Conservation (phyloP, 1,140 invertebrate genomes). For the Neodiprion pinetum region DNA sequence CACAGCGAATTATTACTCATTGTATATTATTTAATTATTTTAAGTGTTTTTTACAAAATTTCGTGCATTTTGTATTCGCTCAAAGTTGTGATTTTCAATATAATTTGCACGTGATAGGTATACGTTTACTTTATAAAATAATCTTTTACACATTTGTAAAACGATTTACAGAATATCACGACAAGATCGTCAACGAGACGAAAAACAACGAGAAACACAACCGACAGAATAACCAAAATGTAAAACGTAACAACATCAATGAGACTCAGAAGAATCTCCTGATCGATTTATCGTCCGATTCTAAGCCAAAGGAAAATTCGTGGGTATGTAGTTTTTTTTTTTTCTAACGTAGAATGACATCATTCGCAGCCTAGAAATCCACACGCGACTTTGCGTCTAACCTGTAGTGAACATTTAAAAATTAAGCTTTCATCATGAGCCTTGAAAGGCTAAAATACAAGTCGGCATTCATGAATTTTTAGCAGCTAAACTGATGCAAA, state of each 20-base stretch:
- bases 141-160: not conserved
- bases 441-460: not conserved
- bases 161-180: not conserved
- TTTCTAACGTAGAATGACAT: too few relatives aligned
- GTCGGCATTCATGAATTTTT: slow-evolving; percentile 6
- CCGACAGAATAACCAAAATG: slow-evolving; percentile 28
- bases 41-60: too few relatives aligned
- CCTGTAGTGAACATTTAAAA: not conserved
- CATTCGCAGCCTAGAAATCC: too few relatives aligned
- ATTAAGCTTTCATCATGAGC: slow-evolving; percentile 3
- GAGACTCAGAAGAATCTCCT: slow-evolving; percentile 46
- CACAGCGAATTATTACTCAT: too few relatives aligned
- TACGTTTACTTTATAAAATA: not conserved
- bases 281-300: slow-evolving; percentile 51
- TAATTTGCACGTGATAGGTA: not conserved
- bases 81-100: too few relatives aligned
- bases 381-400: not conserved
- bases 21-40: too few relatives aligned
- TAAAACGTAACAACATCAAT: slow-evolving; percentile 23
- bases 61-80: too few relatives aligned
- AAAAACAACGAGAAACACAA: slow-evolving; percentile 3
- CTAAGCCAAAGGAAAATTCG: slow-evolving; percentile 43
- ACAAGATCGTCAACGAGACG: not conserved
- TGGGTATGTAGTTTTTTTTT: slow-evolving; percentile 43
- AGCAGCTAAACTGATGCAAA: not conserved